A percentile compares a stretch with the other conserved stretches of the same genome.
These are phyloP conservation scores for Gyrodactylus bullatarudis DNA, from an alignment of 1,140 invertebrate species.

Conservation along the genomic window DNA sequence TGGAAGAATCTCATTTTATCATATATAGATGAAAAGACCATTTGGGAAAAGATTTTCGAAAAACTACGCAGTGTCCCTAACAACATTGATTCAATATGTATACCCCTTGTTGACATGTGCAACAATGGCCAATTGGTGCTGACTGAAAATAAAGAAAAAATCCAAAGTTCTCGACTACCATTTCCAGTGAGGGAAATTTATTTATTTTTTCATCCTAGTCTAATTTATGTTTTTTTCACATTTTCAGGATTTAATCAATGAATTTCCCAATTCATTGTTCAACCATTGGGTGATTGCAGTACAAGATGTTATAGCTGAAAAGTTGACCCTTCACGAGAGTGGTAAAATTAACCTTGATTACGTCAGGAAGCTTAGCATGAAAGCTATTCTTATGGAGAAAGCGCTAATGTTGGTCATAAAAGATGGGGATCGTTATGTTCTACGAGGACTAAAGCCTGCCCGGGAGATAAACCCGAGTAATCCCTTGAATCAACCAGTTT, in stretches of 20 bases:
- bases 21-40: not conserved
- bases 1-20: no score
- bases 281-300: not conserved
- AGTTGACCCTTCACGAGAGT: not conserved
- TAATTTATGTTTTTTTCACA: not conserved
- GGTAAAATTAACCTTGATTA: not conserved
- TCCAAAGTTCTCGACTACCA: not conserved
- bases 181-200: not conserved
- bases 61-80: not conserved
- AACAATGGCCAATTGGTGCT: not conserved
- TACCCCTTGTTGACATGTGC: not conserved
- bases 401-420: not conserved
- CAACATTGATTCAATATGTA: not conserved
- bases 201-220: not conserved
- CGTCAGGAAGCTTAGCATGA: not conserved
- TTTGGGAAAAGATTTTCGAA: not conserved
- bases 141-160: not conserved
- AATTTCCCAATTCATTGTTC: not conserved
- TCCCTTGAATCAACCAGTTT: not conserved
- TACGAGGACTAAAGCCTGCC: not conserved
- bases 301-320: not conserved
- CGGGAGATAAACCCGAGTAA: not conserved
- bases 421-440: not conserved
- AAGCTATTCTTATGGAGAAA: not conserved
- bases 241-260: not conserved